Base-by-base conservation (phyloP, 2,888 invertebrate species). In the Dicyrtoma fusca region DNA sequence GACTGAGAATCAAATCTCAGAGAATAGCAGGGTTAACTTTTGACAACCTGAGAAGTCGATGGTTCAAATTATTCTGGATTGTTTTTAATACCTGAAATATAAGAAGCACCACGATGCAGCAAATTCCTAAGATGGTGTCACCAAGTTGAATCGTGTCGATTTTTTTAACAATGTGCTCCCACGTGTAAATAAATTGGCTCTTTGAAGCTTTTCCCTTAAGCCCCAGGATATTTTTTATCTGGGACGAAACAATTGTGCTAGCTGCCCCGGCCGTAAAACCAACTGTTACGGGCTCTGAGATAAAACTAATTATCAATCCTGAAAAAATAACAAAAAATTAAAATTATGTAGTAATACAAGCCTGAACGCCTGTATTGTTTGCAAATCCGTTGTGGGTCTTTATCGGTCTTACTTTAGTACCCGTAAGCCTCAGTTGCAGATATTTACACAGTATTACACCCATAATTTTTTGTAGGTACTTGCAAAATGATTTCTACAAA, bases 251-350 rank as follows among this genome's bases (percentile, higher is more conserved):
- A 77, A 95, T 94, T 63, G 91, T 92, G 59, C 93, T 82, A 14
- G 94, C 93, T 0, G 94, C 94, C 0, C 93, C 93, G 6, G 91
- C 88, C 0, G 93, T 94, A 82, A 95, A 95, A 0, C 91, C 94
- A 55, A 90, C 88, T 44, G 92, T 92, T 1, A 94, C 93, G 0
- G 94, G 93, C 78, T 88, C 84, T 0, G 94, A 94, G 82, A 95
- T 92, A 82, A 94, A 94, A 82, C 92, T 91, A 59, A 94, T 87
- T 0, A 94, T 84, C 81, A 92, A 92, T 59, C 94, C 90, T 89
- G 84, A 26, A 47, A 63, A n/a, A n/a, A 19, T 19, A 23, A 17
- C 8, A 42, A 5, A 26, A 8, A 26, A 8, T 62, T 34, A n/a
- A 62, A 49, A 49, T 49, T 49, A 11, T 49, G 5, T n/a, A n/a